phyloP scores from a whole-genome alignment of 2,888 invertebrate species.

The Hartigia nigra region DNA sequence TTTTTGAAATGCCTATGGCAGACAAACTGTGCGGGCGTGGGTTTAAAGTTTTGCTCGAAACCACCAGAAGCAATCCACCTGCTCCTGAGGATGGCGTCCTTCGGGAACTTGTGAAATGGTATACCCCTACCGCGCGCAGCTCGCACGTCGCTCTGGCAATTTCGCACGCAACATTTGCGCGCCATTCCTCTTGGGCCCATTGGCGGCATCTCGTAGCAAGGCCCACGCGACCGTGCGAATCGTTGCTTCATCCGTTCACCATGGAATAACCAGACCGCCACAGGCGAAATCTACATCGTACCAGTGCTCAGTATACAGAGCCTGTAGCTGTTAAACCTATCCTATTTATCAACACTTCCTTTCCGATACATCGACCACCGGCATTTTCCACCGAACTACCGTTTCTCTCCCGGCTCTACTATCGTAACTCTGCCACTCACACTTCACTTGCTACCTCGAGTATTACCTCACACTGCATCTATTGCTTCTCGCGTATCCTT shows the following conservation, averaged over 20 bases:
- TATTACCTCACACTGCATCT: neutral
- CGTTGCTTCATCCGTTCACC: constrained; percentile 41
- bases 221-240: constrained; percentile 51
- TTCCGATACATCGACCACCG: neutral
- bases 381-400: neutral
- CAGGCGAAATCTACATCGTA: neutral
- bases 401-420: neutral
- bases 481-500: neutral
- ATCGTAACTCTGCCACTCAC: neutral
- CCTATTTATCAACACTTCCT: neutral
- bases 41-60: constrained; percentile 68
- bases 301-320: neutral
- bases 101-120: constrained; percentile 81
- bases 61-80: constrained; percentile 77
- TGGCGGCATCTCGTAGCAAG: constrained; percentile 31
- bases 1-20: constrained; percentile 82
- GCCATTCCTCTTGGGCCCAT: constrained; percentile 68
- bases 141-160: constrained; percentile 73
- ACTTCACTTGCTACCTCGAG: neutral
- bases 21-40: constrained; percentile 73
- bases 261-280: neutral
- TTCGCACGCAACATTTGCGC: constrained; percentile 74
- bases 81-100: constrained; percentile 71
- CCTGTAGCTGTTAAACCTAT: neutral
- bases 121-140: constrained; percentile 76